Conservation (phyloP, 2,113 vertebrate species). For the Zingel zingel region DNA sequence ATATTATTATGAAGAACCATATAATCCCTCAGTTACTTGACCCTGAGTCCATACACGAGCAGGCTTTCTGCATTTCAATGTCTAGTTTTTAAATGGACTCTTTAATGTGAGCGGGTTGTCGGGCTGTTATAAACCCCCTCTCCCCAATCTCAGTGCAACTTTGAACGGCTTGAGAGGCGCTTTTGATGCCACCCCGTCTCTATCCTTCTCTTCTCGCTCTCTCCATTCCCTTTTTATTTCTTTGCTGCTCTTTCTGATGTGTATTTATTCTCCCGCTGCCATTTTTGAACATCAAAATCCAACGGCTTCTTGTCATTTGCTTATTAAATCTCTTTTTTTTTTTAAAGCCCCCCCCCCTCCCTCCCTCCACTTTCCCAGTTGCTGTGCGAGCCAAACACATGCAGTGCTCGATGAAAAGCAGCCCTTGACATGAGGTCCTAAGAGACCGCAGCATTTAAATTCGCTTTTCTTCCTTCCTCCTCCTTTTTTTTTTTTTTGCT, state of each 20-base stretch:
- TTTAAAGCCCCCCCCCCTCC: slow-evolving; percentile 30
- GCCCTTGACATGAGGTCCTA: slow-evolving; percentile 98
- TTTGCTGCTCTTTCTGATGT: slow-evolving; percentile 65
- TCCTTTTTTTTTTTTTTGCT: slow-evolving; percentile 59
- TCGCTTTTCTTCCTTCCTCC: slow-evolving; percentile 90
- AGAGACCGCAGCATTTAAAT: slow-evolving; percentile 98
- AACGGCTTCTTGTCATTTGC: slow-evolving; percentile 72
- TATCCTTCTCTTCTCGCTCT: slow-evolving; percentile 80
- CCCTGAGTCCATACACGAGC: slow-evolving; percentile 90
- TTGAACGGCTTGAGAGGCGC: slow-evolving; percentile 73
- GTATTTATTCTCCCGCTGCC: slow-evolving; percentile 69
- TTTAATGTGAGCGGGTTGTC: slow-evolving; percentile 84
- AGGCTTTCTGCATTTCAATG: slow-evolving; percentile 93
- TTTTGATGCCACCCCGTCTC: slow-evolving; percentile 68
- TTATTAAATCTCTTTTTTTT: slow-evolving; percentile 71
- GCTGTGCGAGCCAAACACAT: slow-evolving; percentile 74
- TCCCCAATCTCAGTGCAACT: slow-evolving; percentile 69
- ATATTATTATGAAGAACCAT: slow-evolving; percentile 99
- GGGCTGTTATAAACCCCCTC: slow-evolving; percentile 48
- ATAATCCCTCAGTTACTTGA: slow-evolving; percentile 99
- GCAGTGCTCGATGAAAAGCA: slow-evolving; percentile 91
- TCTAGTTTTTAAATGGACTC: slow-evolving; percentile 90
- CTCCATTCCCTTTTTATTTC: slow-evolving; percentile 61
- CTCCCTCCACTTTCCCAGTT: slow-evolving; percentile 79
- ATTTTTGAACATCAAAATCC: slow-evolving; percentile 74